Conservation (phyloP, 2,113 vertebrate genomes). For the Hyla sarda region DNA sequence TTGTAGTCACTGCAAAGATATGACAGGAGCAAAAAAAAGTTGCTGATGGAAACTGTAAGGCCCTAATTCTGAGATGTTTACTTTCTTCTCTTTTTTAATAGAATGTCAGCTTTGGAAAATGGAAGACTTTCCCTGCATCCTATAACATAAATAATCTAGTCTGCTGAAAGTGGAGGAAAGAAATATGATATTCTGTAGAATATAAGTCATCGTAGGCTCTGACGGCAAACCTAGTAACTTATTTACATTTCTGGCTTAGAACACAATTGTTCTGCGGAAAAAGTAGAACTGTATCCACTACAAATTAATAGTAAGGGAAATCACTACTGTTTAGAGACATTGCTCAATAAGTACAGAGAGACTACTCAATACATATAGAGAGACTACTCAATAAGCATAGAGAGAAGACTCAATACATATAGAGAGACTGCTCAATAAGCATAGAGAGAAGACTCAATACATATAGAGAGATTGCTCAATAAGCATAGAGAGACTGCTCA, state of each 20-base stretch:
- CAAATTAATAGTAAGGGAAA: neutral
- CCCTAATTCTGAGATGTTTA: slow-evolving; percentile 43
- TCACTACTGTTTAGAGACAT: neutral
- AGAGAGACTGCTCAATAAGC: no score
- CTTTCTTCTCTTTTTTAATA: slow-evolving; percentile 63
- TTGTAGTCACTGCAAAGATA: slow-evolving; percentile 59
- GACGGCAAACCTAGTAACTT: slow-evolving; percentile 66
- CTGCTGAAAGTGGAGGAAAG: slow-evolving; percentile 73
- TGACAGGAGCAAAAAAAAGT: slow-evolving; percentile 61
- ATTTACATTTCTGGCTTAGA: slow-evolving; percentile 59
- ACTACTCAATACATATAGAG: no score
- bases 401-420: no score
- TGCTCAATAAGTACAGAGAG: neutral
- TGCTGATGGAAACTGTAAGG: slow-evolving; percentile 70
- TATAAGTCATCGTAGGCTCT: slow-evolving; percentile 72
- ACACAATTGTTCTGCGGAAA: neutral
- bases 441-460: no score
- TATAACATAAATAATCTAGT: slow-evolving; percentile 73
- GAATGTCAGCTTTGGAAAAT: slow-evolving; percentile 75
- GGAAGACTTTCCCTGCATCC: slow-evolving; percentile 73
- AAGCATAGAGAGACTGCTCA: no score
- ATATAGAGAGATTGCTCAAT: no score
- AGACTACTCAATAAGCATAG: no score
- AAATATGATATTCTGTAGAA: slow-evolving; percentile 68
- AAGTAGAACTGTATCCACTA: neutral